Conservation (phyloP, 2,797 vertebrate genomes). For the Acridotheres tristis region DNA sequence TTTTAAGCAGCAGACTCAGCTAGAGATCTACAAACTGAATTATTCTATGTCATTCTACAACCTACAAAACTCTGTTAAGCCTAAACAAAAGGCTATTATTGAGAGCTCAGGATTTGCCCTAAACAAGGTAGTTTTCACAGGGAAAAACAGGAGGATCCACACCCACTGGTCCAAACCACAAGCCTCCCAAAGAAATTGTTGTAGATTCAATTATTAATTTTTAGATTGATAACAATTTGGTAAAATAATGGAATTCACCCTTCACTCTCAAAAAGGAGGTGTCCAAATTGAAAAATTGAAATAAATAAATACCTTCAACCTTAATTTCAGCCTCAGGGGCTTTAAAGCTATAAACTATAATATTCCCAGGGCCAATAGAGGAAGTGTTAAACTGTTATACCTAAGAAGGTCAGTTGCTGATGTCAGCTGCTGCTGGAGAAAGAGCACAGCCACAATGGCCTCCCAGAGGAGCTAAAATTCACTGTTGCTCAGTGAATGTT, state of each 20-base stretch:
- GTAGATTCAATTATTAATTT: background rate
- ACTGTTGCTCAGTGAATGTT: background rate
- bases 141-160: background rate
- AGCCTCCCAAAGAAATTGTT: background rate
- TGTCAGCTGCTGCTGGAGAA: background rate
- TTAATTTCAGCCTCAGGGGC: background rate
- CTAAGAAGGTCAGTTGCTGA: background rate
- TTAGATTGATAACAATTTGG: background rate
- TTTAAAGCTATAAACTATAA: background rate
- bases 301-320: background rate
- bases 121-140: background rate
- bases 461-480: background rate
- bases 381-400: background rate
- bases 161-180: background rate
- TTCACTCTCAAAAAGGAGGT: background rate
- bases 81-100: background rate
- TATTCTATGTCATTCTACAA: background rate
- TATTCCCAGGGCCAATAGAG: accelerated
- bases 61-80: background rate
- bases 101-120: background rate
- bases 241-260: background rate
- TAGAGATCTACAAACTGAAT: background rate
- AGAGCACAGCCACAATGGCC: background rate
- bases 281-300: background rate
- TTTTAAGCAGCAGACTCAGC: background rate